phyloP scores from a whole-genome alignment of 1,140 invertebrate species.

The Hetaerina americana region DNA sequence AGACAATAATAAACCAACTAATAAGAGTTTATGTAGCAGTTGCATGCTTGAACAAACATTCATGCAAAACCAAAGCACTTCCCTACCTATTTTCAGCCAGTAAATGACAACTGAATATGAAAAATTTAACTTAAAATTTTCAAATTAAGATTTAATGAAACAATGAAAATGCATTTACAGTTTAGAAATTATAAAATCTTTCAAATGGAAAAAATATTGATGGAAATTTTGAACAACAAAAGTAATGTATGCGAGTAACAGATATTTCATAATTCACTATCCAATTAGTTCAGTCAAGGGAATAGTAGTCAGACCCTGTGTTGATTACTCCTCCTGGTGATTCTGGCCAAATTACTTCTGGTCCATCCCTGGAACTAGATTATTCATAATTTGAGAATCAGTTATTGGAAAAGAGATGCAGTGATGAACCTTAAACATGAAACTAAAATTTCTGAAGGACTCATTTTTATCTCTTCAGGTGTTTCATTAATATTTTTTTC shows the following conservation, averaged over 20 bases:
- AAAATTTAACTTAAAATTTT: neutral
- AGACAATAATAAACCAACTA: too few species aligned
- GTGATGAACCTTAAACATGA: too few species aligned
- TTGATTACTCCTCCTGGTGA: neutral
- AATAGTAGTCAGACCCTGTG: neutral
- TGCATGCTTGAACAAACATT: too few species aligned
- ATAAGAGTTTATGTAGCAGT: too few species aligned
- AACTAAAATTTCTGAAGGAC: too few species aligned
- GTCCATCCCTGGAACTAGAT: neutral
- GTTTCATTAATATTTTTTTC: too few species aligned
- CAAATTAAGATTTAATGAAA: neutral
- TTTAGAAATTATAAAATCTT: neutral
- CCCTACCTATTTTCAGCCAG: too few species aligned
- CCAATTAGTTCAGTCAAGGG: neutral
- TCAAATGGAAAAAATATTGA: neutral
- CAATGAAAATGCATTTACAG: neutral
- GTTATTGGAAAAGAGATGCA: neutral
- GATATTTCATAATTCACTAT: neutral
- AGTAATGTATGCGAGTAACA: neutral
- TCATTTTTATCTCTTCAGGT: too few species aligned
- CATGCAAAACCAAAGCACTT: too few species aligned
- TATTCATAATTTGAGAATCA: neutral
- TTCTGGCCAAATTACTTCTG: neutral
- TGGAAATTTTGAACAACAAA: neutral
- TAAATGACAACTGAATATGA: neutral